Percentiles rank a stretch among this genome's conserved stretches.
Conservation (phyloP, 2,888 invertebrate species). For the Napeogenes inachia region DNA sequence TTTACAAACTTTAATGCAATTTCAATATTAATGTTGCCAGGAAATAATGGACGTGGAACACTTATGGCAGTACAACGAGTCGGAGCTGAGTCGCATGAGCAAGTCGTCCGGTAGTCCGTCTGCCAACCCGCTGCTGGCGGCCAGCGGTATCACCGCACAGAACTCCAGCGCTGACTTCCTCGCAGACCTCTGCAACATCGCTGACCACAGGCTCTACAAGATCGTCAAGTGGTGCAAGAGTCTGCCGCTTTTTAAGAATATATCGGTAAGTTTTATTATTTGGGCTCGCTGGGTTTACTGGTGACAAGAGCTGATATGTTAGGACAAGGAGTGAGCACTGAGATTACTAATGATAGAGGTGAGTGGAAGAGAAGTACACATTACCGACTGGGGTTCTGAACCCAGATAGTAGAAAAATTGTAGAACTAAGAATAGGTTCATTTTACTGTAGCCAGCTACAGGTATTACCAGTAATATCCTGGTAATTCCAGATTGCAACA, state of each 20-base stretch:
- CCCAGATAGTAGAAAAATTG: too few species aligned
- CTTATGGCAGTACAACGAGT: constrained; percentile 95
- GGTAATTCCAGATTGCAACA: too few species aligned
- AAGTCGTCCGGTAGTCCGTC: constrained; percentile 59
- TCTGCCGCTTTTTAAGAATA: constrained; percentile 96
- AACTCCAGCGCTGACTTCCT: constrained; percentile 90
- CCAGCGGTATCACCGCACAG: constrained; percentile 72
- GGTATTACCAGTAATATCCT: too few species aligned
- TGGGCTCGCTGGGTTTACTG: too few species aligned
- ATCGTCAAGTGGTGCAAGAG: constrained; percentile 99
- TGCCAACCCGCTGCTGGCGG: constrained; percentile 66
- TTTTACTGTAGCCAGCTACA: too few species aligned
- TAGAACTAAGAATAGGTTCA: too few species aligned
- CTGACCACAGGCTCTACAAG: constrained; percentile 96
- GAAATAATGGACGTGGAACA: constrained; percentile 98
- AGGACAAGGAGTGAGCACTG: too few species aligned
- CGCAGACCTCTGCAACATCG: constrained; percentile 94
- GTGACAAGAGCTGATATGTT: too few species aligned
- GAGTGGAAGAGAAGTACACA: too few species aligned
- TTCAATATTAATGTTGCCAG: constrained; percentile 53
- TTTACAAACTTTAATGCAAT: not conserved
- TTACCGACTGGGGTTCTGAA: too few species aligned
- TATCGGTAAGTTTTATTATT: constrained; percentile 81
- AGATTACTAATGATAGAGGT: too few species aligned
- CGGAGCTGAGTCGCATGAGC: constrained; percentile 83